Evolutionary conservation across 2,888 invertebrate genomes (phyloP).

Genomic region (Hirtodrosophila alboralis): DNA sequence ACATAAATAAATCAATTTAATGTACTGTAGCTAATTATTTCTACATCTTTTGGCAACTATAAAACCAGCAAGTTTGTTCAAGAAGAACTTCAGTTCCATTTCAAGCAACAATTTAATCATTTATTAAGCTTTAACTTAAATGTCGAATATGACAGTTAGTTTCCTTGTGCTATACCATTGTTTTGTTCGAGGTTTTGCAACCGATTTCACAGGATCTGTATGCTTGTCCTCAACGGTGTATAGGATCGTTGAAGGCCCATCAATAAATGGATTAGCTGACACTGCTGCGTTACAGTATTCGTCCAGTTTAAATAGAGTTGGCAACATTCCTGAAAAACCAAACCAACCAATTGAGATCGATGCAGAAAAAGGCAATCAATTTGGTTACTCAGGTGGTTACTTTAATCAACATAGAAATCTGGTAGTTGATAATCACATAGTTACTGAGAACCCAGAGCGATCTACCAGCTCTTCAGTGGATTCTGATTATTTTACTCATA

Average conservation of each 20-base stretch:
- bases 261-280: background rate
- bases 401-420: background rate
- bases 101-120: constrained; percentile 5
- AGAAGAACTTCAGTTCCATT: constrained; percentile 17
- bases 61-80: constrained; percentile 12
- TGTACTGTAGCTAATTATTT: constrained; percentile 28
- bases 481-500: background rate
- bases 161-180: constrained; percentile 38
- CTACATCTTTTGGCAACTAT: constrained; percentile 24
- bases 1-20: constrained; percentile 8
- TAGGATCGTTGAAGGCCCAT: background rate
- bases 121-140: background rate
- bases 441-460: background rate
- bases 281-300: constrained; percentile 9
- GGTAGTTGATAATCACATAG: background rate
- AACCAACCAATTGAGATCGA: background rate
- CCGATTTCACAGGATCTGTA: constrained; percentile 2
- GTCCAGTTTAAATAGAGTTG: constrained; percentile 2
- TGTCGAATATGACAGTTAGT: constrained; percentile 24
- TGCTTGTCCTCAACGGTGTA: background rate
- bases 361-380: constrained; percentile 4
- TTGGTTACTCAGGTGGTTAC: background rate
- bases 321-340: background rate
- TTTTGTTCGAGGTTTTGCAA: constrained; percentile 25
- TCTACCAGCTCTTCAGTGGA: background rate